Percentiles rank a stretch among this genome's conserved stretches.
Conservation (phyloP, 2,113 vertebrate genomes). For the Pedetes capensis region DNA sequence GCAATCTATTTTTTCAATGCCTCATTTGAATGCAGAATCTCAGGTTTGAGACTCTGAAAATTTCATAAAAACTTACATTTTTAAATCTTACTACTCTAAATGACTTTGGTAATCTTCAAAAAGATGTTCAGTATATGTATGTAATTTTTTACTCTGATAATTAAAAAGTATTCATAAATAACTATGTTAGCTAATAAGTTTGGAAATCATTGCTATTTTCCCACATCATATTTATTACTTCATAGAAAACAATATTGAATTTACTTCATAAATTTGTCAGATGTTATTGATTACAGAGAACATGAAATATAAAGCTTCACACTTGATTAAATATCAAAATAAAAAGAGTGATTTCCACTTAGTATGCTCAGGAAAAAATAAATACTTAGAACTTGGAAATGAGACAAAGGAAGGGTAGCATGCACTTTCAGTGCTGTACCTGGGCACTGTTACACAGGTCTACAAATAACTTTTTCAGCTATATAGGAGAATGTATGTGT, state of each 20-base stretch:
- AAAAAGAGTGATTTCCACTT: background rate
- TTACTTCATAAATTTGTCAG: background rate
- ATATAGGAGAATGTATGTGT: background rate
- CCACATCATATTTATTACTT: background rate
- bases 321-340: background rate
- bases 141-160: background rate
- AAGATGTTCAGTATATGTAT: background rate
- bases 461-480: background rate
- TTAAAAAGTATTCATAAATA: background rate
- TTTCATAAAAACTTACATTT: constrained; percentile 29
- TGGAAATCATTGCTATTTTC: background rate
- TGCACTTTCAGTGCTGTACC: rapidly evolving
- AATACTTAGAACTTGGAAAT: background rate
- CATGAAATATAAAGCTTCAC: background rate
- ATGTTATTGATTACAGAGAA: background rate
- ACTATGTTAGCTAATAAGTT: background rate
- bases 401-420: rapidly evolving
- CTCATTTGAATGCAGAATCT: constrained; percentile 64
- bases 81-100: background rate
- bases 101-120: background rate
- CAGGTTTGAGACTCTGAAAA: constrained; percentile 14
- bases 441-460: background rate
- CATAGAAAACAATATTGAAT: background rate
- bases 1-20: constrained; percentile 67
- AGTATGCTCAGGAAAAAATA: background rate